Percentiles rank a stretch among this genome's conserved stretches.
Evolutionary conservation across 1,140 invertebrate genomes (phyloP).

Genomic region (Monochamus saltuarius): DNA sequence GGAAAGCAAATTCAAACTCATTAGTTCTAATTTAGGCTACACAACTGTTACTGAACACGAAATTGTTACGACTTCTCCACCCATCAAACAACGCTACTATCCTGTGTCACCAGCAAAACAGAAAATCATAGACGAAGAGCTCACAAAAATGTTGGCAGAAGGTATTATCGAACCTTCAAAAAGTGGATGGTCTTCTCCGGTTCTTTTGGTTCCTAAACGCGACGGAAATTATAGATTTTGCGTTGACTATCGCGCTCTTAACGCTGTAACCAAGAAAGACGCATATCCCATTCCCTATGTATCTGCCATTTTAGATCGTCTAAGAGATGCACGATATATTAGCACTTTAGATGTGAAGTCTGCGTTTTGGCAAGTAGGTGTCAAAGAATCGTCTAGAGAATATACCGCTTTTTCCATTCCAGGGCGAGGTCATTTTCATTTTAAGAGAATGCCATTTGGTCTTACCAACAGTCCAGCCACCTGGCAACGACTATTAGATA

Average conservation of each 20-base stretch:
- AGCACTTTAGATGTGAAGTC: too few species aligned
- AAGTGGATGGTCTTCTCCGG: background rate
- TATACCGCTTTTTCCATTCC: too few species aligned
- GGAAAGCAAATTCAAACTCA: background rate
- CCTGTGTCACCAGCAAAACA: background rate
- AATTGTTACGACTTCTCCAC: background rate
- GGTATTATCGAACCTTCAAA: slow-evolving; percentile 2
- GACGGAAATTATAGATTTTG: background rate
- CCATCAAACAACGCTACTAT: background rate
- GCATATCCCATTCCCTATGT: too few species aligned
- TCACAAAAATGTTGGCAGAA: background rate
- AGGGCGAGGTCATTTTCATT: too few species aligned
- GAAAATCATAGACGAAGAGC: background rate
- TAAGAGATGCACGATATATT: too few species aligned
- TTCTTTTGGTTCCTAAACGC: background rate
- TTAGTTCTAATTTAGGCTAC: background rate
- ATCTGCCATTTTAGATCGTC: too few species aligned
- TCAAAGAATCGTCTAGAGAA: too few species aligned
- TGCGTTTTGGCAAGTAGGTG: too few species aligned
- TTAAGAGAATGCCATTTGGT: too few species aligned
- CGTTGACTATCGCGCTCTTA: background rate
- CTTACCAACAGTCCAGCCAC: too few species aligned
- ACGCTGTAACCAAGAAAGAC: background rate
- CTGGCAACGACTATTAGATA: too few species aligned
- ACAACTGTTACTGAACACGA: background rate